These are phyloP conservation scores for Corynorhinus townsendii DNA, from an alignment of 2,113 vertebrate species.

Conservation along the genomic window DNA sequence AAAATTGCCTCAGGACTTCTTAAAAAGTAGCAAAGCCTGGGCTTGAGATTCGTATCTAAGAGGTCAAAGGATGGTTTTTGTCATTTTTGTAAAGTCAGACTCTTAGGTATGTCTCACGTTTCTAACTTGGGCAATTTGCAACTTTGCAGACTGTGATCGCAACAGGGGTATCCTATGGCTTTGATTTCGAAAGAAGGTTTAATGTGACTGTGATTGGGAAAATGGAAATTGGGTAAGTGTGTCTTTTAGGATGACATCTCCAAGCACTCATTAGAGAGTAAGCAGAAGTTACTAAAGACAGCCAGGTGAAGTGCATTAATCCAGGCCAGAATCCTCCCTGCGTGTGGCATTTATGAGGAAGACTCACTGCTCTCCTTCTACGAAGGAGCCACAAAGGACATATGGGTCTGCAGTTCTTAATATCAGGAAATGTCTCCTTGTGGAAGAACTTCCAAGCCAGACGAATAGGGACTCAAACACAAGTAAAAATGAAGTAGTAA, in stretches of 20 bases:
- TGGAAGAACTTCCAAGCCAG: neutral
- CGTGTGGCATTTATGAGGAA: neutral
- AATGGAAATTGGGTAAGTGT: slow-evolving; percentile 88
- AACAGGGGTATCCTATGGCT: slow-evolving; percentile 89
- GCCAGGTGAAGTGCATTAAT: neutral
- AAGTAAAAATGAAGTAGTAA: neutral
- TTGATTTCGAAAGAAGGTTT: slow-evolving; percentile 84
- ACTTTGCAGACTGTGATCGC: slow-evolving; percentile 91
- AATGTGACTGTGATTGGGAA: slow-evolving; percentile 85
- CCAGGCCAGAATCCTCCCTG: neutral
- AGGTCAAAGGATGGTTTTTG: neutral
- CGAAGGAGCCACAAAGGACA: neutral
- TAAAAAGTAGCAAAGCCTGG: neutral
- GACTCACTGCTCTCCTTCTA: neutral
- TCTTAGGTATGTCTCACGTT: neutral
- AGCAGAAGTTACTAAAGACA: neutral
- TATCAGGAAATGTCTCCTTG: neutral
- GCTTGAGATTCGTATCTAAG: neutral
- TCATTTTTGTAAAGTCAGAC: neutral
- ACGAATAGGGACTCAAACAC: neutral
- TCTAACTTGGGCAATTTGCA: slow-evolving; percentile 61
- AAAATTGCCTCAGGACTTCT: neutral
- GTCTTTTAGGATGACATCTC: neutral
- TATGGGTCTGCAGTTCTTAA: neutral
- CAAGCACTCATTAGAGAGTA: neutral